Evolutionary conservation across 2,797 vertebrate species (phyloP), one percentile per base, ranked within the genome.

Genomic region (Aeoliscus strigatus): DNA sequence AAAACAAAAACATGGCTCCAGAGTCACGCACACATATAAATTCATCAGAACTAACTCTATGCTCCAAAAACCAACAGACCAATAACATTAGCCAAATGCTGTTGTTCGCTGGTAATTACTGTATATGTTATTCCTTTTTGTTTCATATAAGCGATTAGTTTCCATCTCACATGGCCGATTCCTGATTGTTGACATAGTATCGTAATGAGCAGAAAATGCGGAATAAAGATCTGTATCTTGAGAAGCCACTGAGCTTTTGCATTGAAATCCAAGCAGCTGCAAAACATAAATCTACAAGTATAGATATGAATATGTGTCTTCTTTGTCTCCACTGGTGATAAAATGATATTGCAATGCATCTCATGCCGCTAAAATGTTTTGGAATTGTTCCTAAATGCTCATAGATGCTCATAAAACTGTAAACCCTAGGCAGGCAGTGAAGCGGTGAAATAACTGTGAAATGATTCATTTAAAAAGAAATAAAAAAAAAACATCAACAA

Each of bases 211-310:
- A 70, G 65, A 79, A 77, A 73, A 81, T 69, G 51, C 56, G 48
- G 51, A 67, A 79, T 73, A 78, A 73, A 72, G 65, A 72, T 51
- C 51, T 68, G 56, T 80, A 80, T 65, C 75, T 69, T 62, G 63
- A 62, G 53, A 60, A 80, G 67, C 59, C 50, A 37, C 29, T 34
- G 51, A 60, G 60, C 63, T 54, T 67, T 66, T 59, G 58, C 59
- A 42, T 35, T 52, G 36, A 70, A 68, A 67, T 67, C 49, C 32
- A 50, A 70, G 60, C 79, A 84, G 80, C 80, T 84, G 82, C 77
- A 40, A 27, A 23, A 38, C 72, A 81, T 82, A 80, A 76, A 82
- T 80, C 61, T 42, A 5, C 65, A 59, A 61, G 59, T 49, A 65
- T 61, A 58, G 40, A 45, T 76, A 25, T 35, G 21, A 63, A 58